A percentile compares a stretch with the other conserved stretches of the same genome.
Conservation (phyloP, 92 coral and sea anemone species). For the Plumapathes pennacea region DNA sequence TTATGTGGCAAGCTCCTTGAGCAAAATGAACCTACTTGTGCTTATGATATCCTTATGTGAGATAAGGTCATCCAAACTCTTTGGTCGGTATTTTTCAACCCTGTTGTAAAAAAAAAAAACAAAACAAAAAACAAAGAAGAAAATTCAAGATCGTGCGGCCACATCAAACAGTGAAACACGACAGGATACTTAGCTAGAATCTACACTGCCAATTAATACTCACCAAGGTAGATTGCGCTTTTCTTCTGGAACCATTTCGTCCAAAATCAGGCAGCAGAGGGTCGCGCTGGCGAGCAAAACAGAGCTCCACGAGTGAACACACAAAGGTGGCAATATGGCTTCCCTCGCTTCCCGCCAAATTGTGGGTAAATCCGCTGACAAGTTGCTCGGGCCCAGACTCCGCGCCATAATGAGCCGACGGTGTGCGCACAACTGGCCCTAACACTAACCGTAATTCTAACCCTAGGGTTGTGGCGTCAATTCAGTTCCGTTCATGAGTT, state of each 20-base stretch:
- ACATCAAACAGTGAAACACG: neutral
- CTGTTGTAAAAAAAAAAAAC: constrained; percentile 19
- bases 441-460: too few species aligned
- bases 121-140: neutral
- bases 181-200: neutral
- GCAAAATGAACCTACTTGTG: constrained; percentile 69
- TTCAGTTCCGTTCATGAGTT: too few species aligned
- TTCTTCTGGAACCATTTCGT: constrained; percentile 7
- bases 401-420: too few species aligned
- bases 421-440: too few species aligned
- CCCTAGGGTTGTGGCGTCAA: too few species aligned
- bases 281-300: too few species aligned
- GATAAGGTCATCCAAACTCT: constrained; percentile 79
- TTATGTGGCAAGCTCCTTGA: neutral
- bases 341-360: too few species aligned
- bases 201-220: constrained; percentile 7
- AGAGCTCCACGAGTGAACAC: too few species aligned
- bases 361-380: too few species aligned
- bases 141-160: neutral
- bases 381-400: too few species aligned
- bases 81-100: constrained; percentile 98
- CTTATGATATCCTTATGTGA: constrained; percentile 95
- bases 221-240: constrained; percentile 66
- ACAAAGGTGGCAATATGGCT: too few species aligned
- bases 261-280: too few species aligned